These are phyloP conservation scores for Cynoglossus semilaevis DNA, from an alignment of 2,113 vertebrate species.

Conservation along the genomic window DNA sequence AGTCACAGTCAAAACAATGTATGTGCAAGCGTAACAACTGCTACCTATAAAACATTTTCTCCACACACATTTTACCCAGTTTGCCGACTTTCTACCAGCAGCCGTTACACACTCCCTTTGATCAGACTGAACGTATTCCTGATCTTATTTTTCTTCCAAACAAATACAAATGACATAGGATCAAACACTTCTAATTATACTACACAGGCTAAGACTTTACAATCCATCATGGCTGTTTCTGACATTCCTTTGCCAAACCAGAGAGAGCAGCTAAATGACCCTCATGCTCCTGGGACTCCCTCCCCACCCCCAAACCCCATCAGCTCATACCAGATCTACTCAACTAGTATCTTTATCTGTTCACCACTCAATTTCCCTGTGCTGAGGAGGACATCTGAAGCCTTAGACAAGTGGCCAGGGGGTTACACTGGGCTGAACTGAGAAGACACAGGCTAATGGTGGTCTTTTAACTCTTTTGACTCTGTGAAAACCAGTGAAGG, in stretches of 20 bases:
- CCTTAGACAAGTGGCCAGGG: constrained; percentile 59
- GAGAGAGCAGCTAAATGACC: constrained; percentile 63
- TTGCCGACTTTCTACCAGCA: no score
- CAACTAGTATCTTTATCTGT: constrained; percentile 72
- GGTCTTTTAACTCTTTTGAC: constrained; percentile 60
- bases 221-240: constrained; percentile 46
- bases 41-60: no score
- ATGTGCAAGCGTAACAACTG: no score
- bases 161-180: not conserved
- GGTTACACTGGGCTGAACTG: constrained; percentile 50
- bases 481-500: constrained; percentile 35
- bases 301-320: constrained; percentile 28
- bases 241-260: constrained; percentile 67
- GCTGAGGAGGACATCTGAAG: constrained; percentile 57
- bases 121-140: no score
- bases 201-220: constrained; percentile 34
- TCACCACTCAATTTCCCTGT: constrained; percentile 69
- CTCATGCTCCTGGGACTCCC: constrained; percentile 55
- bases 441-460: constrained; percentile 52
- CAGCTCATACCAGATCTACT: constrained; percentile 59
- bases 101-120: no score
- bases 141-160: not conserved
- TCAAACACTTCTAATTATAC: not conserved
- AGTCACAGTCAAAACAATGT: no score
- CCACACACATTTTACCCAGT: no score